phyloP scores from a whole-genome alignment of 2,888 invertebrate genomes.

The Cataglyphis altisquamis region DNA sequence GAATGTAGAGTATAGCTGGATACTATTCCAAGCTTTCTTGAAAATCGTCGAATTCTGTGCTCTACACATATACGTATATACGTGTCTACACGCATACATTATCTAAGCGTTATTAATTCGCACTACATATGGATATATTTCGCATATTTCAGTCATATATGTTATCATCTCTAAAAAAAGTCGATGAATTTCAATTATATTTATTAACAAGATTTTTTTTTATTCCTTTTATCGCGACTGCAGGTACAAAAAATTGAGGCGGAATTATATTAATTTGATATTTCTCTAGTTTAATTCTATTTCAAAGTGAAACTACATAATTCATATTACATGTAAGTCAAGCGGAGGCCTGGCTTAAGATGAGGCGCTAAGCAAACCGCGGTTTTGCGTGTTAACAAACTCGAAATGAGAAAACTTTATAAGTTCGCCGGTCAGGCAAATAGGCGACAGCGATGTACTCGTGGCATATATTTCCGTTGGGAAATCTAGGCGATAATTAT shows the following conservation, averaged over 20 bases:
- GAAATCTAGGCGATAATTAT: conserved; percentile 10
- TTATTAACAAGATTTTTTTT: neutral
- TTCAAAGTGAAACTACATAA: conserved; percentile 1
- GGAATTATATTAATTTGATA: neutral
- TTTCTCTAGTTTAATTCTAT: neutral
- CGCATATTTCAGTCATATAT: neutral
- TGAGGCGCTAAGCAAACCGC: neutral
- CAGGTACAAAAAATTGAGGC: neutral
- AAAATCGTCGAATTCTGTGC: conserved; percentile 60
- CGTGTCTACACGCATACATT: neutral
- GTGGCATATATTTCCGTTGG: neutral
- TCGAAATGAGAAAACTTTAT: conserved; percentile 47
- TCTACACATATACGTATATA: neutral
- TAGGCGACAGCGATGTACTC: neutral
- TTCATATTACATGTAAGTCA: conserved; percentile 25
- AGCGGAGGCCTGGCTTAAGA: neutral
- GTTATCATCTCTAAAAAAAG: neutral
- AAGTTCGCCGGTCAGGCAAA: conserved; percentile 8
- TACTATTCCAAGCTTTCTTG: conserved; percentile 20
- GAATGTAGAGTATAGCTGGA: neutral
- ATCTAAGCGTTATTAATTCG: conserved; percentile 2
- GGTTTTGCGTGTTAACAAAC: conserved; percentile 42
- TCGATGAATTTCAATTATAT: neutral
- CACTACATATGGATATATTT: neutral
- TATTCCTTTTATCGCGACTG: neutral